Base-by-base conservation (phyloP, 1,140 invertebrate species). In the Cotesia vestalis region DNA sequence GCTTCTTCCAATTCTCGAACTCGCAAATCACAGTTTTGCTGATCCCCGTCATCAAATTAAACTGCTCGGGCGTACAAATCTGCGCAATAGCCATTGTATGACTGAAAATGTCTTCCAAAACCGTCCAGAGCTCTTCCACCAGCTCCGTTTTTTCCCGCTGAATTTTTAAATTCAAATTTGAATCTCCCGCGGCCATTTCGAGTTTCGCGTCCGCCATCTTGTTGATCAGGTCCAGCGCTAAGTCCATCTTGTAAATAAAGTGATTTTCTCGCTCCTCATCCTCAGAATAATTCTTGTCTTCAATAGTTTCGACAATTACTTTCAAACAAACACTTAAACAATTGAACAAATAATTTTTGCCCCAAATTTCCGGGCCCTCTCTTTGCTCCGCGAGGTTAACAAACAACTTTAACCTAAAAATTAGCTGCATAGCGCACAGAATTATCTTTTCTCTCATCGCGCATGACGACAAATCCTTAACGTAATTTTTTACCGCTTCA, bases 51-150 rank as follows among this genome's bases (percentile, higher is more conserved):
- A 87, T 86, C 3, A 81, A 81, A 67, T 88, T 83, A 53, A 86
- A 86, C 79, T 83, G 85, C n/a, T 81, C 80, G 11, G 80, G 76
- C 11, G 85, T 77, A 76, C 84, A 85, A 53, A 88, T 82, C 76
- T 88, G 86, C 0, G 85, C 85, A 35, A 88, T 85, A 1, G 81
- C 78, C 85, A 88, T 86, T n/a, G 85, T 84, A 59, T 85, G 80
- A 4, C 83, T 81, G 69, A 88, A 85, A 4, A 86, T 78, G 27
- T 86, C 81, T 74, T 87, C 84, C 20, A 87, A 81, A 69, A 77
- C 74, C 2, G 72, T 17, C 84, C 85, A 87, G 4, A 87, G 73
- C 57, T 83, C 76, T 6, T 75, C 52, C 40, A 80, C 84, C 36
- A 82, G 77, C 17, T 69, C 4, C 4, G 80, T 52, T 71, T 85